Conservation (phyloP, 2,888 invertebrate genomes). For the Calephelis perditalis region DNA sequence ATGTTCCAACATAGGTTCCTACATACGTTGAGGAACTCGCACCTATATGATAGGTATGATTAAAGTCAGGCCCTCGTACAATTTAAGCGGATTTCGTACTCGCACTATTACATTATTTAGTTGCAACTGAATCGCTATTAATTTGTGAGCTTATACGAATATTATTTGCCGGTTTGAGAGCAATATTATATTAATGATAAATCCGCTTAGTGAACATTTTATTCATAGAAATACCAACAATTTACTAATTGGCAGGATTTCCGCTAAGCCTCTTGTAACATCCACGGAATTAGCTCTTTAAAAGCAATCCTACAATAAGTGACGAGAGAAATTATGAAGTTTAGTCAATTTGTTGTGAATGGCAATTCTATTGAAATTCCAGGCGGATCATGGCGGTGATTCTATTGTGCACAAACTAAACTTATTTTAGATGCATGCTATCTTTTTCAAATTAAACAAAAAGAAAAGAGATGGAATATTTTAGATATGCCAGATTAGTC, state of each 20-base stretch:
- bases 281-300: neutral
- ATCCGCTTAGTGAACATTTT: conserved; percentile 19
- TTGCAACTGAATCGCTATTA: neutral
- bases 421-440: too few species aligned
- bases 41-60: too few species aligned
- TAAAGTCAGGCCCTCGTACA: too few species aligned
- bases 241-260: conserved; percentile 57
- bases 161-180: neutral
- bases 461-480: too few species aligned
- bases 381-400: neutral
- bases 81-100: too few species aligned
- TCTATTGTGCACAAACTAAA: too few species aligned
- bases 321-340: neutral
- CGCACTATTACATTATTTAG: too few species aligned
- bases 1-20: neutral
- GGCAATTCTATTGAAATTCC: too few species aligned
- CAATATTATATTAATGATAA: conserved; percentile 6
- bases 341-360: too few species aligned
- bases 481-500: too few species aligned
- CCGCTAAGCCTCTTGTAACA: conserved; percentile 34
- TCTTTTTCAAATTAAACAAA: too few species aligned
- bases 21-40: neutral
- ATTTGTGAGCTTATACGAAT: neutral
- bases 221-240: conserved; percentile 29
- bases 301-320: neutral